Evolutionary conservation across 2,888 invertebrate genomes (phyloP).

Genomic region (Nephrocerus scutellatus): DNA sequence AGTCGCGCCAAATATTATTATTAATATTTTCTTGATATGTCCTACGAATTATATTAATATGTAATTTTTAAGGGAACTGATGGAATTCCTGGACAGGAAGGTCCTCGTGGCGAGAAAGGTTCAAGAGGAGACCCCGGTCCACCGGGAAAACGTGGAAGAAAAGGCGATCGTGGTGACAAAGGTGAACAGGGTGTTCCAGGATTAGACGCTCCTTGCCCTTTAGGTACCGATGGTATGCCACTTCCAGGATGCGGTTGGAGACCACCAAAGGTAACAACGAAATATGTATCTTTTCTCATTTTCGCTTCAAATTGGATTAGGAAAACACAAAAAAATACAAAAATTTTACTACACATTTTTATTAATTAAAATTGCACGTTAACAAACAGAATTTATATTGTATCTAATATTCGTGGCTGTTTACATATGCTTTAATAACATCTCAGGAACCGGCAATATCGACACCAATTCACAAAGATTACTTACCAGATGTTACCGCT

Average conservation of each 20-base stretch:
- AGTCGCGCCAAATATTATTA: no score
- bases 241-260: slow-evolving; percentile 94
- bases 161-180: slow-evolving; percentile 87
- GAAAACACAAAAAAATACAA: no score
- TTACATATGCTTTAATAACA: no score
- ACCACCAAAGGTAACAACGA: slow-evolving; percentile 66
- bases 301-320: no score
- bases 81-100: slow-evolving; percentile 89
- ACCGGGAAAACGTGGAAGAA: slow-evolving; percentile 80
- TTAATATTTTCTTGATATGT: no score
- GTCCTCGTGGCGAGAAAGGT: slow-evolving; percentile 84
- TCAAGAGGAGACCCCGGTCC: slow-evolving; percentile 71
- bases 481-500: slow-evolving; percentile 54
- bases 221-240: slow-evolving; percentile 92
- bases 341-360: no score
- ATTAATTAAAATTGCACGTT: no score
- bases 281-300: no score
- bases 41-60: no score
- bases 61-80: slow-evolving; percentile 68
- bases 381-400: no score
- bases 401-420: no score
- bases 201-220: slow-evolving; percentile 96
- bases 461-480: slow-evolving; percentile 52
- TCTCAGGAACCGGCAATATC: slow-evolving; percentile 48
- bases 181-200: slow-evolving; percentile 97